These are phyloP conservation scores for Troides oblongomaculatus DNA, from an alignment of 2,888 invertebrate genomes.

Conservation along the genomic window DNA sequence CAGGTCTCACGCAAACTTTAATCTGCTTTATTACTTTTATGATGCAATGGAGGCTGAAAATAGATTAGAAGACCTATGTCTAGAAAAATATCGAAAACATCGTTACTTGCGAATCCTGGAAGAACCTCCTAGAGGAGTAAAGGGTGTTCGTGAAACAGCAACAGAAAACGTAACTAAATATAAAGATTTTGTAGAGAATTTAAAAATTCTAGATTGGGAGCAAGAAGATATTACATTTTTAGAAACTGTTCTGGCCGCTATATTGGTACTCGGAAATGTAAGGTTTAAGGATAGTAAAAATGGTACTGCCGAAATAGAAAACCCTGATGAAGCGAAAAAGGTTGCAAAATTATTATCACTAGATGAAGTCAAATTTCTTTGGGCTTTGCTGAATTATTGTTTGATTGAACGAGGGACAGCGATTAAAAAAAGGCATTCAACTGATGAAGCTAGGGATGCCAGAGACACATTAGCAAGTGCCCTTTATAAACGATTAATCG, in stretches of 20 bases:
- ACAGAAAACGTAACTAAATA: constrained; percentile 83
- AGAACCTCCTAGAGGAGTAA: constrained; percentile 76
- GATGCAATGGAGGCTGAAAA: constrained; percentile 88
- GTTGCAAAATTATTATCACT: constrained; percentile 88
- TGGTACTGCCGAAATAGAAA: constrained; percentile 85
- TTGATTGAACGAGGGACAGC: constrained; percentile 87
- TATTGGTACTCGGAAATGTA: constrained; percentile 89
- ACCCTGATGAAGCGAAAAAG: constrained; percentile 84
- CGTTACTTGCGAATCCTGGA: constrained; percentile 85
- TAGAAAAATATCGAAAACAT: constrained; percentile 85
- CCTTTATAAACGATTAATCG: constrained; percentile 90
- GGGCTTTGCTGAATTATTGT: constrained; percentile 93
- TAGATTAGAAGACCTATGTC: constrained; percentile 82
- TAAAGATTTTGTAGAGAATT: constrained; percentile 81
- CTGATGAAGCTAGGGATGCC: constrained; percentile 90
- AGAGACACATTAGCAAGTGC: constrained; percentile 92
- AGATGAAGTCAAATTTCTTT: constrained; percentile 90
- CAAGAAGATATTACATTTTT: constrained; percentile 85
- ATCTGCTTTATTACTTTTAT: constrained; percentile 94
- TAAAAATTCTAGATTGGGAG: constrained; percentile 85
- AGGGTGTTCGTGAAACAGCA: constrained; percentile 83
- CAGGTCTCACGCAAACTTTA: constrained; percentile 93
- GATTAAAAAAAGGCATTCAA: constrained; percentile 83
- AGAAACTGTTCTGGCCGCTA: constrained; percentile 85
- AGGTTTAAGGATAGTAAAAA: constrained; percentile 85